Evolutionary conservation across 30 jellyfish, hydroid and myxozoan genomes (phyloP).

Genomic region (Aurelia sp.): DNA sequence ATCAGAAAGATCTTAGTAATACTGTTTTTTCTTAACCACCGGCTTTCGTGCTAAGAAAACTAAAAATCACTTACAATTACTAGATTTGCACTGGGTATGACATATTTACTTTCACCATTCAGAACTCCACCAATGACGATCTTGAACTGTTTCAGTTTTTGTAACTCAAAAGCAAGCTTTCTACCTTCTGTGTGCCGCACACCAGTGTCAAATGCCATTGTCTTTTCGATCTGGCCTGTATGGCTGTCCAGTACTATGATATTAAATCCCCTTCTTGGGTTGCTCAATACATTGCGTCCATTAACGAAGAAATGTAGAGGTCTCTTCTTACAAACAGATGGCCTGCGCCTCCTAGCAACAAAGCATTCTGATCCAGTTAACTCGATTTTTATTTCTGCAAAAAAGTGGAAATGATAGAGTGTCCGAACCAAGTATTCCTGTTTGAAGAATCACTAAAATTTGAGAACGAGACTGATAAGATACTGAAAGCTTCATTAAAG

Average conservation of each 20-base stretch:
- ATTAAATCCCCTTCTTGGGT: slow-evolving; percentile 33
- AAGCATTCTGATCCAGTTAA: slow-evolving; percentile 29
- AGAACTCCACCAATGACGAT: slow-evolving; percentile 52
- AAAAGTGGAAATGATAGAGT: not conserved
- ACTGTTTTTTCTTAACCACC: too few species aligned
- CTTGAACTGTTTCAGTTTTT: not conserved
- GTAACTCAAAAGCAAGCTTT: not conserved
- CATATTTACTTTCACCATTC: not conserved
- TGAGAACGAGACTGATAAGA: too few species aligned
- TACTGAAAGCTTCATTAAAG: too few species aligned
- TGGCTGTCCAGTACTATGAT: slow-evolving; percentile 36
- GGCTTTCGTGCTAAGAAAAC: not conserved
- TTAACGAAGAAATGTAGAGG: slow-evolving; percentile 25
- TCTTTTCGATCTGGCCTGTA: slow-evolving; percentile 25
- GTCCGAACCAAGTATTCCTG: too few species aligned
- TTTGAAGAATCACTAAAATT: too few species aligned
- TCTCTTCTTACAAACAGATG: slow-evolving; percentile 10
- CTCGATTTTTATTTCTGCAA: slow-evolving; percentile 21
- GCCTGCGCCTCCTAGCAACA: not conserved
- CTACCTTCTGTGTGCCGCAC: not conserved
- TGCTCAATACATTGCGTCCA: slow-evolving; percentile 15
- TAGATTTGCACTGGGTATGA: not conserved
- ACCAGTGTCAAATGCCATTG: slow-evolving; percentile 21
- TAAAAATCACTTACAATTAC: slow-evolving; percentile 36
- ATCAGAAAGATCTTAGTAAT: too few species aligned